phyloP scores from a whole-genome alignment of 2,113 vertebrate genomes.

The Colistium nudipinnis region DNA sequence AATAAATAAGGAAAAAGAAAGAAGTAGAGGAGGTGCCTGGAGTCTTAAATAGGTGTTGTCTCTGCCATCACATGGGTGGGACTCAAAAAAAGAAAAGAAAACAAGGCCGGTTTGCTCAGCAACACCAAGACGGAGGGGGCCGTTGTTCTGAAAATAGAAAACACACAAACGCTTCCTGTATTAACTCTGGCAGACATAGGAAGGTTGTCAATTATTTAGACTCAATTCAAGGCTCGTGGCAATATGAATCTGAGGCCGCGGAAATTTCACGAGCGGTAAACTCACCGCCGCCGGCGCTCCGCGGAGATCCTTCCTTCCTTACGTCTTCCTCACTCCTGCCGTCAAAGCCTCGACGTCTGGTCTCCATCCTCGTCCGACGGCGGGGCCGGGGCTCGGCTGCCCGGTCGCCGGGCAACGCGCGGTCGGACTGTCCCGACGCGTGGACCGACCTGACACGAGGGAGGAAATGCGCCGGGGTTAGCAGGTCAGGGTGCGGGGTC shows the following conservation, averaged over 20 bases:
- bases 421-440: constrained; percentile 12
- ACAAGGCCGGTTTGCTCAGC: constrained; percentile 26
- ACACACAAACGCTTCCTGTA: constrained; percentile 4
- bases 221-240: background rate
- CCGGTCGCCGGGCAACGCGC: constrained; percentile 15
- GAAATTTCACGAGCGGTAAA: constrained; percentile 19
- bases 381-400: constrained; percentile 3
- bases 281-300: constrained; percentile 32
- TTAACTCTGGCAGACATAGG: background rate
- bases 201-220: constrained; percentile 4
- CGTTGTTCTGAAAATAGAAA: constrained; percentile 38
- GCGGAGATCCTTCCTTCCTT: constrained; percentile 35
- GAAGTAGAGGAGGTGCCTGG: background rate
- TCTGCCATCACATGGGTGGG: constrained; percentile 22
- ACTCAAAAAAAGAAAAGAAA: constrained; percentile 19
- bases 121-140: constrained; percentile 10
- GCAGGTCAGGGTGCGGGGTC: constrained; percentile 20
- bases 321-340: constrained; percentile 35
- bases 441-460: constrained; percentile 44
- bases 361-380: constrained; percentile 36
- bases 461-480: too few relatives aligned
- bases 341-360: constrained; percentile 31
- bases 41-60: constrained; percentile 19
- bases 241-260: background rate
- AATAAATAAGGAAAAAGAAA: background rate